A percentile compares a stretch with the other conserved stretches of the same genome.
phyloP scores from a whole-genome alignment of 2,888 invertebrate genomes.

The Sepiola atlantica region DNA sequence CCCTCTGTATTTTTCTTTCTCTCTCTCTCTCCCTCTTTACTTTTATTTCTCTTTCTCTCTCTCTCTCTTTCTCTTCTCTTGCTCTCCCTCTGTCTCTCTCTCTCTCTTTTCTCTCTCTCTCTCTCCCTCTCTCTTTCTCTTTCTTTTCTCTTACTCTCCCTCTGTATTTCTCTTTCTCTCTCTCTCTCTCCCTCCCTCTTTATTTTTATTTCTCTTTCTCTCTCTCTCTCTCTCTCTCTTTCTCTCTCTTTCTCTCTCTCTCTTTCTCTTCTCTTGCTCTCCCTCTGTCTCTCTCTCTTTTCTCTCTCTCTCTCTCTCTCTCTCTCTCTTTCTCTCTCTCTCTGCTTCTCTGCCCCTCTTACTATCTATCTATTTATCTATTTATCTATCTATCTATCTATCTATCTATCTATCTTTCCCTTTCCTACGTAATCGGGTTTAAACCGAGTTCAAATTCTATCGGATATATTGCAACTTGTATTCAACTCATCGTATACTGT shows the following conservation, averaged over 20 bases:
- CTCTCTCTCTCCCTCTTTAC: no score
- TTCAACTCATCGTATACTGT: no score
- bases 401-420: neutral
- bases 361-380: no score
- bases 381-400: no score
- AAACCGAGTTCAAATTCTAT: neutral
- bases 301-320: neutral
- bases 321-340: neutral
- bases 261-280: neutral
- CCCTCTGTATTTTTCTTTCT: no score
- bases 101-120: neutral
- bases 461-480: no score
- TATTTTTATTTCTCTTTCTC: neutral
- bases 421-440: neutral
- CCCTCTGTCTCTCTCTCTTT: neutral
- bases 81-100: neutral
- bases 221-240: neutral
- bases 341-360: neutral
- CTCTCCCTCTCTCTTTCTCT: neutral
- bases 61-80: neutral
- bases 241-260: neutral
- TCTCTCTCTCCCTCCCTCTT: no score
- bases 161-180: no score
- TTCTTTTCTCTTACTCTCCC: neutral
- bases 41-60: neutral